Evolutionary conservation across 1,140 invertebrate species (phyloP).

Genomic region (Sarcophaga bullata): DNA sequence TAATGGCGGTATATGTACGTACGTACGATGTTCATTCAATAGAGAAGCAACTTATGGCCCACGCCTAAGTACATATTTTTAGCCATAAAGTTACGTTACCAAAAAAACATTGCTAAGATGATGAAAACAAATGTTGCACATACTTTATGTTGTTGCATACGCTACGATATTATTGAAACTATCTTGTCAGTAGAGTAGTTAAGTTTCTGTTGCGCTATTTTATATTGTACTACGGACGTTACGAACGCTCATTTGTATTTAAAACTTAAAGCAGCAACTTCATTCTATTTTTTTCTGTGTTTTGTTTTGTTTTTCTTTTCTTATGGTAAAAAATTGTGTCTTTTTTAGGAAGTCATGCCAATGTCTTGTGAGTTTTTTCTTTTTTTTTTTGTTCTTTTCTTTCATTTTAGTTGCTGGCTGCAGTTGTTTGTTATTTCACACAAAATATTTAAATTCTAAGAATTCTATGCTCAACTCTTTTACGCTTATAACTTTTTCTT

Average conservation of each 20-base stretch:
- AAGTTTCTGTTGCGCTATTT: not conserved
- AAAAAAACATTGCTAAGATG: not conserved
- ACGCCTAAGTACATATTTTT: constrained; percentile 19
- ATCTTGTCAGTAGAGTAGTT: constrained; percentile 21
- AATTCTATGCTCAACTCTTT: constrained; percentile 35
- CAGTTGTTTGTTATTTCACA: constrained; percentile 40
- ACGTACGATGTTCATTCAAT: no score
- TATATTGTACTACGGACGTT: not conserved
- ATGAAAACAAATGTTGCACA: no score
- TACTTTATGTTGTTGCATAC: not conserved
- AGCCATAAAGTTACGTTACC: not conserved
- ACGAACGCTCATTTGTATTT: no score
- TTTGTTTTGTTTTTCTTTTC: not conserved
- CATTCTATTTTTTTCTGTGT: not conserved
- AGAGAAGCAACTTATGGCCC: not conserved
- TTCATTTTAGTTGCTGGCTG: not conserved
- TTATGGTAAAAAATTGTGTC: constrained; percentile 3
- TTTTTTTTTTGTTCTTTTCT: not conserved
- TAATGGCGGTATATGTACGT: no score
- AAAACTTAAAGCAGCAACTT: no score
- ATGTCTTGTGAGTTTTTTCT: constrained; percentile 20
- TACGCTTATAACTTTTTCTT: constrained; percentile 26
- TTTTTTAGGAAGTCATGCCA: constrained; percentile 26
- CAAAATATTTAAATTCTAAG: constrained; percentile 40
- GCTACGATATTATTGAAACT: not conserved